Evolutionary conservation across 2,797 vertebrate genomes (phyloP).

Genomic region (Propithecus deckenii): DNA sequence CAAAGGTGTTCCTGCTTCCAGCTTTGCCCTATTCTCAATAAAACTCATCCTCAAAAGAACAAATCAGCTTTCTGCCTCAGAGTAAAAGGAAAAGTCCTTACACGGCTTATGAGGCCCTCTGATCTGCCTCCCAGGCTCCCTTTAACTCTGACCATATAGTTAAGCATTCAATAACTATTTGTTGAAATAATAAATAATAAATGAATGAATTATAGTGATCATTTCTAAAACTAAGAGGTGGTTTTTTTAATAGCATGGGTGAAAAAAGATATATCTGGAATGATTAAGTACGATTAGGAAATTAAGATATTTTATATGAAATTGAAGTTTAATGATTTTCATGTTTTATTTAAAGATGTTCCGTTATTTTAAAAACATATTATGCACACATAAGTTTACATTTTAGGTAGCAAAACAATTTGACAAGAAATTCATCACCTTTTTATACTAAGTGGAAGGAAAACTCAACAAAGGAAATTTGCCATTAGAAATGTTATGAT

Average conservation of each 20-base stretch:
- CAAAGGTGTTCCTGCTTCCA: neutral
- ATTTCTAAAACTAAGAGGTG: neutral
- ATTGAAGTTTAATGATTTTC: neutral
- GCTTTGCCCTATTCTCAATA: neutral
- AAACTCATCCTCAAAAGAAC: neutral
- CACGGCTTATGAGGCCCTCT: neutral
- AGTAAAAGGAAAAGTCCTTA: neutral
- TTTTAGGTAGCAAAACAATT: neutral
- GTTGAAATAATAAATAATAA: neutral
- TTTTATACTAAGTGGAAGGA: neutral
- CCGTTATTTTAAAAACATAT: neutral
- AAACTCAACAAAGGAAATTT: neutral
- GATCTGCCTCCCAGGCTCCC: neutral
- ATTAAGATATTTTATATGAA: neutral
- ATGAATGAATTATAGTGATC: neutral
- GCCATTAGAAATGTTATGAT: neutral
- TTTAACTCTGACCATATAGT: neutral
- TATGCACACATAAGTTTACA: neutral
- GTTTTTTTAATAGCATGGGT: neutral
- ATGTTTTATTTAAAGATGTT: neutral
- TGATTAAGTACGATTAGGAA: neutral
- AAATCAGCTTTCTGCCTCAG: neutral
- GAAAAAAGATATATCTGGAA: neutral
- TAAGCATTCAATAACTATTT: neutral
- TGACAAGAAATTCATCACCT: neutral